Base-by-base conservation (phyloP, 1,140 invertebrate genomes). In the Littorina saxatilis region DNA sequence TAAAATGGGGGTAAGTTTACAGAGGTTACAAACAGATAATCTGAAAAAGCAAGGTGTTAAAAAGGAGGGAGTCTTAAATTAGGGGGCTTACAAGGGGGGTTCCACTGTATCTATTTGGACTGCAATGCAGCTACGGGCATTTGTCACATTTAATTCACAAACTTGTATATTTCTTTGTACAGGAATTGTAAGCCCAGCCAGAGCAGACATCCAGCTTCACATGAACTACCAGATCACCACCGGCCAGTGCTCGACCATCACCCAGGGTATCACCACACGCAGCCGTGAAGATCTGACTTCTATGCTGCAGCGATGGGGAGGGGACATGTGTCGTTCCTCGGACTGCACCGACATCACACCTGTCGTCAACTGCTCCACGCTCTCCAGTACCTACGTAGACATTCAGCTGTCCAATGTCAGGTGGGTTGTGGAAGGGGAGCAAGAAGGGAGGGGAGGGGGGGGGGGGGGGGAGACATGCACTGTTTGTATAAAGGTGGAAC, bases 111-210 rank as follows among this genome's bases (percentile, higher is more conserved):
- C n/a, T n/a, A n/a, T n/a, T n/a, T n/a, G n/a, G n/a, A n/a, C n/a
- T n/a, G n/a, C n/a, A n/a, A n/a, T n/a, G n/a, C n/a, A n/a, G n/a
- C n/a, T n/a, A n/a, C n/a, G n/a, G n/a, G n/a, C n/a, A n/a, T n/a
- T n/a, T n/a, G n/a, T n/a, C n/a, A n/a, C n/a, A n/a, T n/a, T n/a
- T n/a, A n/a, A n/a, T n/a, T n/a, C n/a, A n/a, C n/a, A n/a, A n/a
- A n/a, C n/a, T n/a, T n/a, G n/a, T n/a, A n/a, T n/a, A n/a, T n/a
- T n/a, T n/a, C n/a, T n/a, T n/a, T n/a, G n/a, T 72, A 32, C 66
- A 80, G 79, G 79, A 23, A 47, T 72, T 23, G 79, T 80, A 40
- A 66, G 79, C 32, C 79, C 47, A 13, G 79, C 79, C 15, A 32
- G 63, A 15, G 66, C 66, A 15, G 79, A 80, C 63, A 47, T 80